Evolutionary conservation across 2,113 vertebrate genomes (phyloP).

Genomic region (Cettia cetti): DNA sequence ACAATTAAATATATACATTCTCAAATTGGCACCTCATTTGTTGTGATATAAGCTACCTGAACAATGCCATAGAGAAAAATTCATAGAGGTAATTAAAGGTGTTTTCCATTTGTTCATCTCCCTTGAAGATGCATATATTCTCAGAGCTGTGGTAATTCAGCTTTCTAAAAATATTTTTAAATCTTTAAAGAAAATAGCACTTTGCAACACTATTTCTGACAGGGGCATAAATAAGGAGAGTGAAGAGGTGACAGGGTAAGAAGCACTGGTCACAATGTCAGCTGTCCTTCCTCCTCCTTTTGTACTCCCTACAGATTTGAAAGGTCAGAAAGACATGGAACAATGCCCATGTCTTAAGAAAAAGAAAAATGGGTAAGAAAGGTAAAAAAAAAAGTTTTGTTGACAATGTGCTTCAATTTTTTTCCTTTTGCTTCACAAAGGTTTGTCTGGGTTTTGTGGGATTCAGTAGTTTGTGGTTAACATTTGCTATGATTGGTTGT

Average conservation of each 20-base stretch:
- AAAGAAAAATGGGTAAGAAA: neutral
- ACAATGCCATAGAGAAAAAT: neutral
- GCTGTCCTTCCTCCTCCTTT: neutral
- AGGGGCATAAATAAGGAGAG: neutral
- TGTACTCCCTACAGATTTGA: neutral
- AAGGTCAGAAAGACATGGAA: neutral
- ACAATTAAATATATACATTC: neutral
- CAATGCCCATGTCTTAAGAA: neutral
- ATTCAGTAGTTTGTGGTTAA: neutral
- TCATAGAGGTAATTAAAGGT: neutral
- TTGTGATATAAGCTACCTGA: neutral
- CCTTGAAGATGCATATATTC: neutral
- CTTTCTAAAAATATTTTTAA: neutral
- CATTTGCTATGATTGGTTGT: slow-evolving; percentile 40
- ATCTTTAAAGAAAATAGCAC: neutral
- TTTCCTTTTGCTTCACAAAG: neutral
- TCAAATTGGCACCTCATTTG: neutral
- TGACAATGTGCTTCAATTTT: neutral
- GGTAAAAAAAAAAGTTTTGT: neutral
- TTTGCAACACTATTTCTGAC: neutral
- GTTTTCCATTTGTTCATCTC: neutral
- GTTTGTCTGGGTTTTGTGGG: neutral
- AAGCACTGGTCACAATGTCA: neutral
- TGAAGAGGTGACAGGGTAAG: neutral
- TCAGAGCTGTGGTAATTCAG: neutral